Conservation (phyloP, 2,113 vertebrate species). For the Phaethornis superciliosus region DNA sequence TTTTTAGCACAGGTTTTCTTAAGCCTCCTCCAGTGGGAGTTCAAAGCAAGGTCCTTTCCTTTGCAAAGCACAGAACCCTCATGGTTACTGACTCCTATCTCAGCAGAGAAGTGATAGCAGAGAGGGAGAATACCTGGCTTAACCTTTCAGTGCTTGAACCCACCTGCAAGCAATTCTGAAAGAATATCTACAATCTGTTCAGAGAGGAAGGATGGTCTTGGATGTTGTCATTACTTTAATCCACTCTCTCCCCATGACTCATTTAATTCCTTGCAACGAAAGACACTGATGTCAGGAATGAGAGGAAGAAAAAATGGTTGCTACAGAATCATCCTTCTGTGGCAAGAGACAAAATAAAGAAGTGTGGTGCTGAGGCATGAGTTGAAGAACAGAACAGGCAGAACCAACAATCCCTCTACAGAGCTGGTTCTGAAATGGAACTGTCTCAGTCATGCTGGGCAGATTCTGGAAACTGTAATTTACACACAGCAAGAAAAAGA, state of each 20-base stretch:
- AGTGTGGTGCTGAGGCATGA: rapidly evolving
- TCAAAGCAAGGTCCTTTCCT: neutral
- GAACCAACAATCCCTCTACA: neutral
- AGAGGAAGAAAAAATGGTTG: neutral
- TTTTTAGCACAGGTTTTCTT: neutral
- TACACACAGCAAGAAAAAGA: neutral
- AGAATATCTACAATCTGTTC: neutral
- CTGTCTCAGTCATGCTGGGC: rapidly evolving
- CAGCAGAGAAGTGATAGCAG: neutral
- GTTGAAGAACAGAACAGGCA: rapidly evolving
- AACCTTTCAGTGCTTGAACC: neutral
- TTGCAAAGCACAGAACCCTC: neutral
- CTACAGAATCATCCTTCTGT: neutral
- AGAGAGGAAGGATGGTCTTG: neutral
- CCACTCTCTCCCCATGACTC: neutral
- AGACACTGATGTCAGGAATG: neutral
- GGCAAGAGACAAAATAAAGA: neutral
- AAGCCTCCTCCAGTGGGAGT: neutral
- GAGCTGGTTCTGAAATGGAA: neutral
- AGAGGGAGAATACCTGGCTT: neutral
- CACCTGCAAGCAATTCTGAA: neutral
- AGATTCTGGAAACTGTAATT: rapidly evolving
- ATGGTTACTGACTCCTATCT: neutral
- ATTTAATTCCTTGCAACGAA: neutral
- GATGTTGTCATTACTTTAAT: neutral